Conservation (phyloP, 2,888 invertebrate genomes). For the Orchesellides sinensis region DNA sequence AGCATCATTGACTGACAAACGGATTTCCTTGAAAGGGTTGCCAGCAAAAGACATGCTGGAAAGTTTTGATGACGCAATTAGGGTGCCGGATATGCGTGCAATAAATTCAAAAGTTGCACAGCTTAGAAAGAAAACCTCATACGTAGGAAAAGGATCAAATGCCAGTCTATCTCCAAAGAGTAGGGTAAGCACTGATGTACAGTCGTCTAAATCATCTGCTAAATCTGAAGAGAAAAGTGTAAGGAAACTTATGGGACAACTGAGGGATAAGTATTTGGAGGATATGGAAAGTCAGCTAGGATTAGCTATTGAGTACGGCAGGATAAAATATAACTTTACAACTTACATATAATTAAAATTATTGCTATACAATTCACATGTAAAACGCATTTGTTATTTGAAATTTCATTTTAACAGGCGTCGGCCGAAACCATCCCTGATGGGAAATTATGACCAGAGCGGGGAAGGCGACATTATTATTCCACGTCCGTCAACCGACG, state of each 20-base stretch:
- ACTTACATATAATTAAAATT: neutral
- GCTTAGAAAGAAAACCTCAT: neutral
- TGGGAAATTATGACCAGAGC: neutral
- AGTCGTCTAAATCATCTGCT: neutral
- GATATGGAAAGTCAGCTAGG: conserved; percentile 51
- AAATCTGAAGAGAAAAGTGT: conserved; percentile 38
- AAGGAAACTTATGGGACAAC: conserved; percentile 25
- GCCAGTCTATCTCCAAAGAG: neutral
- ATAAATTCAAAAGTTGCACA: conserved; percentile 37
- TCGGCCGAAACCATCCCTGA: neutral
- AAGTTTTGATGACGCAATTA: conserved; percentile 40
- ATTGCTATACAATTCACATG: neutral
- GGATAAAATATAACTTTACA: neutral
- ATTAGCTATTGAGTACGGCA: conserved; percentile 33
- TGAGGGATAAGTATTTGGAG: conserved; percentile 37
- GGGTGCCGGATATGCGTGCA: conserved; percentile 22
- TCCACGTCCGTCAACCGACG: conserved; percentile 30
- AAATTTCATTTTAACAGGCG: conserved; percentile 15
- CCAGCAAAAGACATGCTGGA: conserved; percentile 25
- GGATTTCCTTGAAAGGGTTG: neutral
- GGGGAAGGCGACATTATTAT: neutral
- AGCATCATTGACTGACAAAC: neutral
- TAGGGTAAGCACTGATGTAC: neutral
- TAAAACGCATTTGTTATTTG: neutral
- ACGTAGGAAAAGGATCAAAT: neutral